Evolutionary conservation across 2,797 vertebrate genomes (phyloP), one percentile per base, ranked within the genome.

Genomic region (Rhynchotus rufescens): DNA sequence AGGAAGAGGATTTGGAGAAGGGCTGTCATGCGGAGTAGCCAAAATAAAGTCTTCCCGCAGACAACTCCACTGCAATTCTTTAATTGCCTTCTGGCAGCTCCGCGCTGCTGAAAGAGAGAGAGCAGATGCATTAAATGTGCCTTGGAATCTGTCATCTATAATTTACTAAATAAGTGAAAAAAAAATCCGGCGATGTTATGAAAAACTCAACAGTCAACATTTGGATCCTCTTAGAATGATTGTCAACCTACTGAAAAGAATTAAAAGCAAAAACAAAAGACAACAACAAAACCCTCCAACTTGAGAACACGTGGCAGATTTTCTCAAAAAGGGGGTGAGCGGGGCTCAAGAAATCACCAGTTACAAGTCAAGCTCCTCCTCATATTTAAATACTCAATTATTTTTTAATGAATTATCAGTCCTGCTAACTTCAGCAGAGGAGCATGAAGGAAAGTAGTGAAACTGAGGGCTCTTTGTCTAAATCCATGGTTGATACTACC

Each of bases 161-260:
- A 95, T 94, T 94, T 92, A 94, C 90, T 90, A 89, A 94, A 51
- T 90, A 94, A 94, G 77, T 89, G 85, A 95, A 91, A 49, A 68
- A 69, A 69, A 96, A 95, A 95, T 93, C 64, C 80, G 59, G 26
- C 82, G 92, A 22, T 42, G 86, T 77, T 90, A 95, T 61, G 77
- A 92, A 84, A 94, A 93, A 80, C 89, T 86, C 79, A 96, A 84
- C 65, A 92, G 77, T 9, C 80, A 90, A 89, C 90, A 94, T 87
- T 94, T 93, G 90, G 93, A 79, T 95, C 80, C 93, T 93, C 89
- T 92, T 88, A 94, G 81, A 45, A 90, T 64, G 67, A 74, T 61
- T 79, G 57, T 73, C 79, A 92, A 23, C 54, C 65, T 92, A 42
- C 76, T 73, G 84, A 88, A 83, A 92, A 89, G 28, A 26, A 87